A percentile compares a stretch with the other conserved stretches of the same genome.
phyloP scores from a whole-genome alignment of 2,888 invertebrate species.

The Troides aeacus region DNA sequence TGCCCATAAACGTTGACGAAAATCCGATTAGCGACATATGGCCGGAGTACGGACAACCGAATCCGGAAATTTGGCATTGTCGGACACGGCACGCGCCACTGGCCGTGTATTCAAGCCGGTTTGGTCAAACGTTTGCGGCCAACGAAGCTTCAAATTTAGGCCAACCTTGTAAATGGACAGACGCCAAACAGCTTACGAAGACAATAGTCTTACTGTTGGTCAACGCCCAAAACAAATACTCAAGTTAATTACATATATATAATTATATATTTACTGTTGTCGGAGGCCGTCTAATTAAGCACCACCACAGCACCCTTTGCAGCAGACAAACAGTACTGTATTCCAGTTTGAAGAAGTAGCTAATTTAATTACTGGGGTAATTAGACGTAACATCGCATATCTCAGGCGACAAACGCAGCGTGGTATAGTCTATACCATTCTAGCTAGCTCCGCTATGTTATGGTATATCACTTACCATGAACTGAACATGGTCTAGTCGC shows the following conservation, averaged over 20 bases:
- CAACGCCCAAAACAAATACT: slow-evolving; percentile 9
- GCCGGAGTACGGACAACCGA: slow-evolving; percentile 36
- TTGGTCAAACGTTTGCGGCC: slow-evolving; percentile 23
- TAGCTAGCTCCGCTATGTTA: too few relatives aligned
- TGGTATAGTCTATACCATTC: too few relatives aligned
- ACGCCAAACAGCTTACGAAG: slow-evolving; percentile 19
- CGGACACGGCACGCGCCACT: slow-evolving; percentile 42
- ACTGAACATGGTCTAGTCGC: too few relatives aligned
- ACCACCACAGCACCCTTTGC: too few relatives aligned
- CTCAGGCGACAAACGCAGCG: too few relatives aligned
- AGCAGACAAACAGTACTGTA: too few relatives aligned
- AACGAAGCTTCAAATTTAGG: slow-evolving; percentile 27
- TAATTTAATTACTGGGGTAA: too few relatives aligned
- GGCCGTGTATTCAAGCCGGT: slow-evolving; percentile 31
- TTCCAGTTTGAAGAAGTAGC: too few relatives aligned
- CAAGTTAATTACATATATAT: slow-evolving; percentile 6
- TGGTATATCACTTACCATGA: too few relatives aligned
- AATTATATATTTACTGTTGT: background rate
- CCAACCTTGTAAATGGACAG: slow-evolving; percentile 17
- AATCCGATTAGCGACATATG: slow-evolving; percentile 46
- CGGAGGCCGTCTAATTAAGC: too few relatives aligned
- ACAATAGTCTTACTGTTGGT: slow-evolving; percentile 21
- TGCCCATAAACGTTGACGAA: slow-evolving; percentile 18
- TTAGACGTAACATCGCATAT: too few relatives aligned
- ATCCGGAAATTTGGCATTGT: slow-evolving; percentile 48